Evolutionary conservation across 2,888 invertebrate genomes (phyloP).

Genomic region (Abrostola triplasia): DNA sequence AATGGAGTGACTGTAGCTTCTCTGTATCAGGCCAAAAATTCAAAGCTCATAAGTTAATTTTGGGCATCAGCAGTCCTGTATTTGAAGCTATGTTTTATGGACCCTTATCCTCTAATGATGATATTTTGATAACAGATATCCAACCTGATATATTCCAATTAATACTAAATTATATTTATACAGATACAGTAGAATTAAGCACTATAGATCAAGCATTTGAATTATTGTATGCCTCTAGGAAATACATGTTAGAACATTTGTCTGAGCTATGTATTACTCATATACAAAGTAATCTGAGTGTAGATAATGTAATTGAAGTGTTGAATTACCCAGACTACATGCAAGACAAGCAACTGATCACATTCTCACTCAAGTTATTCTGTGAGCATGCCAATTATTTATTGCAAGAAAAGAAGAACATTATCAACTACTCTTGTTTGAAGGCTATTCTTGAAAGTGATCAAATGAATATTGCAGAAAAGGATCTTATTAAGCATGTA

Average conservation of each 20-base stretch:
- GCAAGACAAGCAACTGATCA: conserved; percentile 86
- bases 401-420: conserved; percentile 81
- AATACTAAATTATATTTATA: conserved; percentile 89
- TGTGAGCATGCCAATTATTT: conserved; percentile 87
- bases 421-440: conserved; percentile 84
- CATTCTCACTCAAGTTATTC: conserved; percentile 87
- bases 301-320: conserved; percentile 88
- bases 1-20: conserved; percentile 90
- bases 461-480: conserved; percentile 85
- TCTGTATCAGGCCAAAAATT: conserved; percentile 84
- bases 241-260: conserved; percentile 89
- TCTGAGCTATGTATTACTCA: conserved; percentile 85
- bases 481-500: conserved; percentile 85
- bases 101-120: conserved; percentile 83
- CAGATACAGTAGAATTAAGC: conserved; percentile 86
- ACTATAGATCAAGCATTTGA: conserved; percentile 89
- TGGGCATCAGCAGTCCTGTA: conserved; percentile 91
- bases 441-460: conserved; percentile 83
- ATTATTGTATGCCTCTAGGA: conserved; percentile 90
- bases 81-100: conserved; percentile 92
- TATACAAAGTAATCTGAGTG: conserved; percentile 86
- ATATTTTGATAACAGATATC: conserved; percentile 88
- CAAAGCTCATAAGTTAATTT: conserved; percentile 89
- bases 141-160: conserved; percentile 89
- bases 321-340: conserved; percentile 89